Conservation (phyloP, 2,888 invertebrate genomes). For the Callosobruchus maculatus region DNA sequence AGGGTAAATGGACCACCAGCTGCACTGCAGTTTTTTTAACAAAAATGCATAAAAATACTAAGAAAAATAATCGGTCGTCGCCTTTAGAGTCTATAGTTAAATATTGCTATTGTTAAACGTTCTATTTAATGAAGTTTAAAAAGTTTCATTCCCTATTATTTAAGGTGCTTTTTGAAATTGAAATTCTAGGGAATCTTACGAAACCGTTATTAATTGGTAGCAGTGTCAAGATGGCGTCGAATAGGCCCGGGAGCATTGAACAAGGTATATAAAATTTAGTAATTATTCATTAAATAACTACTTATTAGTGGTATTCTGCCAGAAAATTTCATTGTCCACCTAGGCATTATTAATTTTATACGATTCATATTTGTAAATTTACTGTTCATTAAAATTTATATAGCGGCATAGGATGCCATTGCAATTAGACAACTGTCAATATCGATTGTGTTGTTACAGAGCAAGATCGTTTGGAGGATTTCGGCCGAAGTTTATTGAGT, state of each 20-base stretch:
- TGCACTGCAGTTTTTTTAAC: too few relatives aligned
- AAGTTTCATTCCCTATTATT: background rate
- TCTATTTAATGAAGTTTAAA: background rate
- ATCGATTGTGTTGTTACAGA: slow-evolving; percentile 16
- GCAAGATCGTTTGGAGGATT: slow-evolving; percentile 32
- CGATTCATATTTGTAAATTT: background rate
- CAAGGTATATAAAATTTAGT: slow-evolving; percentile 51
- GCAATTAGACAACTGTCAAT: background rate
- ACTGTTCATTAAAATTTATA: background rate
- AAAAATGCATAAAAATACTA: background rate
- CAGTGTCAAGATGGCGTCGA: slow-evolving; percentile 61
- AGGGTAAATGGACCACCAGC: too few relatives aligned
- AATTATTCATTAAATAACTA: background rate
- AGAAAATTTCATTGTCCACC: background rate
- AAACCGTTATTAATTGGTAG: slow-evolving; percentile 34
- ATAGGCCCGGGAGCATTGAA: slow-evolving; percentile 60
- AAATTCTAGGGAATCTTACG: slow-evolving; percentile 21
- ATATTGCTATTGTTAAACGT: background rate
- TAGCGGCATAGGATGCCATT: background rate
- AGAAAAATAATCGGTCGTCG: background rate
- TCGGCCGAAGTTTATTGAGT: slow-evolving; percentile 77
- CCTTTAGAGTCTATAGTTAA: background rate
- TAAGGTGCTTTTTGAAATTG: slow-evolving; percentile 5
- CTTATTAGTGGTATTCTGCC: background rate
- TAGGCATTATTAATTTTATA: background rate